Evolutionary conservation across 2,797 vertebrate genomes (phyloP), one percentile per base, ranked within the genome.

Genomic region (Schizopygopsis malacanthus): DNA sequence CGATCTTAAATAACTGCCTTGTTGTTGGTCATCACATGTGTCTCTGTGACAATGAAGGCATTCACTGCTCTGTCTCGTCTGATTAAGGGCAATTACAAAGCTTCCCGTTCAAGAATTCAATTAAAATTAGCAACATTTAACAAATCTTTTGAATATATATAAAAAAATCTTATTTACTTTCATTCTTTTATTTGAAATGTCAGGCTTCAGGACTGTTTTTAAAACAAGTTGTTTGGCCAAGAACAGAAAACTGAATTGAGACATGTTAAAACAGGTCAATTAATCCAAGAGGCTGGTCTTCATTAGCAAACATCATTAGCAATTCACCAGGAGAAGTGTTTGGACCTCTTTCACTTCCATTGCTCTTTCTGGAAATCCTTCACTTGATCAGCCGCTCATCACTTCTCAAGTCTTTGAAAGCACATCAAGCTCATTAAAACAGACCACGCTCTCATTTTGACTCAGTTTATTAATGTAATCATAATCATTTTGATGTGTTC

Each of bases 341-440:
- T 56, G 67, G 71, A 56, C 5, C 12, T n/a, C 80, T n/a, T n/a
- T 41, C 6, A 15, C 11, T 54, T n/a, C 41, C 22, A 82, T 41
- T 54, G 65, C 80, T 82, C 47, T 39, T 33, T 39, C 18, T 39
- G 77, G 77, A 70, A 65, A 70, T 70, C 61, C 65, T 54, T 69
- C 63, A 39, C 45, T 81, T 71, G 33, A 16, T 70, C 20, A 13
- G 5, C 39, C 39, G 63, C 63, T 73, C 16, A 75, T 75, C 82
- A 76, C 12, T 70, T 54, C 22, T 47, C 56, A 52, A 28, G 25
- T n/a, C 22, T 63, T 13, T 76, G 13, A 83, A 83, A 76, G 43
- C 71, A 47, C 28, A 50, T 83, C 75, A 76, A 75, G 16, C 12
- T 67, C 20, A 52, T 3, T 25, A 65, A 33, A 83, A 47, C 71